Percentiles rank a stretch among this genome's conserved stretches.
Conservation (phyloP, 2,888 invertebrate species). For the Chaitophorus viminalis region DNA sequence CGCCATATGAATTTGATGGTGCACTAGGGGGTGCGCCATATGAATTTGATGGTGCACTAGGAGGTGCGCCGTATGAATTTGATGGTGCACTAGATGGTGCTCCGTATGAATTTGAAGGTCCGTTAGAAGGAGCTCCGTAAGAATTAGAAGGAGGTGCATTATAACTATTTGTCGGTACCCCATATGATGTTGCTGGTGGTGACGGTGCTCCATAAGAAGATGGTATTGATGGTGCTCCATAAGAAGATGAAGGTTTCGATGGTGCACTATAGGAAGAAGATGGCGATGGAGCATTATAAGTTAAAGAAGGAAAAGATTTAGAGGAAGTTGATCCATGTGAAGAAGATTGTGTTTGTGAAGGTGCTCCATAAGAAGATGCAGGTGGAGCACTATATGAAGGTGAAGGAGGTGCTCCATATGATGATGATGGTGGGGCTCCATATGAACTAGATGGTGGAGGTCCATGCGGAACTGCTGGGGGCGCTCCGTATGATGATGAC, state of each 20-base stretch:
- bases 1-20: conserved; percentile 35
- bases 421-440: conserved; percentile 37
- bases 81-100: conserved; percentile 49
- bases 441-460: conserved; percentile 54
- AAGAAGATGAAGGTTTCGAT: conserved; percentile 66
- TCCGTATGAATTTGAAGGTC: conserved; percentile 62
- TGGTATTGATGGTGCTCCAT: conserved; percentile 42
- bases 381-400: conserved; percentile 63
- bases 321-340: conserved; percentile 62
- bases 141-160: conserved; percentile 64
- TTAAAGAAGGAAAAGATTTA: conserved; percentile 43
- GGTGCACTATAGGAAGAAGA: conserved; percentile 65
- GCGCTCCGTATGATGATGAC: conserved; percentile 62
- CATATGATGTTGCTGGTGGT: conserved; percentile 62
- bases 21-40: conserved; percentile 48
- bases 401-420: conserved; percentile 54
- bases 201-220: conserved; percentile 60
- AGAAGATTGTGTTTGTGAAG: conserved; percentile 35
- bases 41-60: conserved; percentile 40
- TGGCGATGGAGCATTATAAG: conserved; percentile 63
- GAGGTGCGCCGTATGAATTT: conserved; percentile 1
- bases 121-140: conserved; percentile 62
- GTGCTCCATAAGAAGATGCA: conserved; percentile 53
- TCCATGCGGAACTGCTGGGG: conserved; percentile 62
- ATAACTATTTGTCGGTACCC: conserved; percentile 63